A percentile compares a stretch with the other conserved stretches of the same genome.
phyloP scores from a whole-genome alignment of 2,113 vertebrate genomes.

The Ia io region DNA sequence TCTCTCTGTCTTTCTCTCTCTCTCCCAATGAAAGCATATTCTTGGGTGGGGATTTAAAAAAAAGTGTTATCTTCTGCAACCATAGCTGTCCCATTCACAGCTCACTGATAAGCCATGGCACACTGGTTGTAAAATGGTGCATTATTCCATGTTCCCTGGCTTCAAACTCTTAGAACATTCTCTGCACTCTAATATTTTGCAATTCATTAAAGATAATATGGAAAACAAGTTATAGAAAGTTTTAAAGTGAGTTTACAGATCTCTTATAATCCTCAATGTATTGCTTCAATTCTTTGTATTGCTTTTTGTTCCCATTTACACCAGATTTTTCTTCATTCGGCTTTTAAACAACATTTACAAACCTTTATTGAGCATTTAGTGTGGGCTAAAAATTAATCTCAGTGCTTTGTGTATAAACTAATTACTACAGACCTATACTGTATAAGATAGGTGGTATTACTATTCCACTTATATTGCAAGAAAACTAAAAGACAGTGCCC shows the following conservation, averaged over 20 bases:
- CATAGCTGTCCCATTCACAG: not conserved
- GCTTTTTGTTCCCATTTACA: not conserved
- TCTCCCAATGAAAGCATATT: not conserved
- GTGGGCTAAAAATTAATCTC: not conserved
- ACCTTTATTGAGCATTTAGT: not conserved
- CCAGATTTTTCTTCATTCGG: not conserved
- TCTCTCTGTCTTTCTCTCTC: not conserved
- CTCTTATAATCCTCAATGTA: not conserved
- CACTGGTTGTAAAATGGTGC: not conserved
- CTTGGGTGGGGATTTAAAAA: not conserved
- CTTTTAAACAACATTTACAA: not conserved
- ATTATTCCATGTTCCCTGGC: not conserved
- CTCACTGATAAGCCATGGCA: not conserved
- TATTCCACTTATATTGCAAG: not conserved
- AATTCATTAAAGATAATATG: not conserved
- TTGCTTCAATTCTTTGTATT: not conserved
- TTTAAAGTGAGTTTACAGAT: not conserved
- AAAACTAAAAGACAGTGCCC: not conserved
- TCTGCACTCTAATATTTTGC: not conserved
- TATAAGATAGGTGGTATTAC: not conserved
- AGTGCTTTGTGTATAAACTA: not conserved
- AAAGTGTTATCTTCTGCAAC: not conserved
- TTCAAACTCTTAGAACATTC: not conserved
- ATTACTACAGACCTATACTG: not conserved
- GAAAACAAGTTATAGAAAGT: not conserved